Evolutionary conservation across 2,113 vertebrate species (phyloP), one percentile per base, ranked within the genome.

Genomic region (Vulpes lagopus): DNA sequence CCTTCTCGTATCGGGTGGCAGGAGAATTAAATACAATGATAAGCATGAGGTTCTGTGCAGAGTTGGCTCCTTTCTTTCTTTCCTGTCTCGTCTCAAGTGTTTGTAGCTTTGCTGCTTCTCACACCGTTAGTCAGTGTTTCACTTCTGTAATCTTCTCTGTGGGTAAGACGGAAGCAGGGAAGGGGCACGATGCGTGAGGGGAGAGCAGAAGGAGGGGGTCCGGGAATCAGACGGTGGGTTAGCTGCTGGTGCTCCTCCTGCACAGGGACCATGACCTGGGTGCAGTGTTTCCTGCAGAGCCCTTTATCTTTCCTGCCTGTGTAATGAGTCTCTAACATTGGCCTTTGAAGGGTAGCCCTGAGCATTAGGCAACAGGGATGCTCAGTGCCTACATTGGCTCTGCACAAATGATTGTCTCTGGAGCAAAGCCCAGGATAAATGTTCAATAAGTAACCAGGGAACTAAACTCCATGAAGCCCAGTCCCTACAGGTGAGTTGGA

Each of bases 191-290:
- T 1, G 0, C 7, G 8, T 1, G 25, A 2, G 3, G 16, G 5
- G 27, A 30, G 49, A 60, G 49, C 49, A 89, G n/a, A 51, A 43
- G 43, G 51, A 49, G 8, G 62, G 27, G 4, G 16, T 4, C 35
- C 87, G 51, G 55, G 23, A 43, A 12, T 79, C 69, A 30, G 67
- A 57, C 38, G 5, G n/a, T 2, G 11, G 57, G 57, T 20, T 64
- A 15, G 38, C 14, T 14, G 8, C 1, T 1, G 11, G 30, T 8
- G 2, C 11, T 27, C 0, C 11, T 27, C 0, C 7, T 3, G 1
- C 38, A 35, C 55, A 0, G 43, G 16, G 59, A 38, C 62, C 25
- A 35, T 4, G 12, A 59, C 16, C 19, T 10, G 35, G 30, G 4
- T 11, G 22, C 5, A 2, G 23, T 8, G 11, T 12, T 89, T 15